Evolutionary conservation across 2,888 invertebrate genomes (phyloP), one percentile per base, ranked within the genome.

Genomic region (Drosophila merina): DNA sequence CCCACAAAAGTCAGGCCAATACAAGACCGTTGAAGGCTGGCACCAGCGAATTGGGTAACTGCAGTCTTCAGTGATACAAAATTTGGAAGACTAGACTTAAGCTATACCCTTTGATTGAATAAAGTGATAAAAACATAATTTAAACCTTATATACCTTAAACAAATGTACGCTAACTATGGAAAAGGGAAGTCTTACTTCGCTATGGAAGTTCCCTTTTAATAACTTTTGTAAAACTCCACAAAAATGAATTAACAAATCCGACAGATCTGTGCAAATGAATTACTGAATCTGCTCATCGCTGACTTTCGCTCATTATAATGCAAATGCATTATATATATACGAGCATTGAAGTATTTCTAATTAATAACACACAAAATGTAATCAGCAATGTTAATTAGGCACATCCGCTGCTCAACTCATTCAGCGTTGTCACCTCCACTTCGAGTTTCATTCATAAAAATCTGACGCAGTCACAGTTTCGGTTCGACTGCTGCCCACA

Each of bases 361-460:
- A 82, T 80, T 82, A 82, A 82, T 83, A 76, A 76, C 76, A 66
- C 68, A 78, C 74, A 75, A 86, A 82, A 76, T 76, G 84, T 78
- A 80, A 80, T 82, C 81, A 82, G 76, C 81, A 75, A 77, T 80
- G 75, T 82, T 86, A 82, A 82, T 82, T 83, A 82, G 86, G 76
- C 86, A 82, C 82, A 82, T 82, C 82, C 82, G 82, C 77, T 80
- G 50, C 49, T 47, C 12, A 30, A 31, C 38, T 52, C 51, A 33
- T 52, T 52, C 48, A 42, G 70, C 56, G 72, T 68, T 86, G 83
- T 82, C 86, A 83, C 84, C 83, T 76, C 74, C 58, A 76, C 56
- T 70, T 30, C 40, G 31, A 20, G 69, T 78, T 82, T 82, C 82
- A 82, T 82, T 82, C 82, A 82, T 82, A 83, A 82, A 82, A 86